These are phyloP conservation scores for Capreolus pygargus DNA, from an alignment of 2,113 vertebrate genomes.

Conservation along the genomic window DNA sequence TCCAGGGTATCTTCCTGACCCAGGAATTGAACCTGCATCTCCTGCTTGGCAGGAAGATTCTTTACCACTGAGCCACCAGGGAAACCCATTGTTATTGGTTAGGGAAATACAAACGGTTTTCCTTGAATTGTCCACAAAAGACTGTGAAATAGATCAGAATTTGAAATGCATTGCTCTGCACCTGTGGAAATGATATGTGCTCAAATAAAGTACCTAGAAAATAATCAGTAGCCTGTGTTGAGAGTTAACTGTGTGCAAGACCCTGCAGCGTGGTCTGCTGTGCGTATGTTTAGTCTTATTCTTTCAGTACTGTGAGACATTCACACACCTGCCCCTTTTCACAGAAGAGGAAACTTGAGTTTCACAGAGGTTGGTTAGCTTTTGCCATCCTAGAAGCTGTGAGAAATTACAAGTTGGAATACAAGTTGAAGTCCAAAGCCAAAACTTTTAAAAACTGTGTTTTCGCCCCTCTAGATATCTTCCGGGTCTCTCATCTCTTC, in stretches of 20 bases:
- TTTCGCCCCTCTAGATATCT: not conserved
- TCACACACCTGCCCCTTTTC: not conserved
- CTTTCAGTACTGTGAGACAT: not conserved
- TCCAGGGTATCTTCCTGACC: not conserved
- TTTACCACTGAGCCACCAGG: not conserved
- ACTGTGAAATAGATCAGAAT: not conserved
- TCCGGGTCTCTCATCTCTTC: not conserved
- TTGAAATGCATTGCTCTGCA: slow-evolving; percentile 13
- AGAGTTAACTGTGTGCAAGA: not conserved
- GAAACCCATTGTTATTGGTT: not conserved
- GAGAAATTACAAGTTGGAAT: not conserved
- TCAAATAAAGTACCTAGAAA: not conserved
- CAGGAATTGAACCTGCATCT: not conserved
- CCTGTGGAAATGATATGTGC: not conserved
- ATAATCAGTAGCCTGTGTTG: not conserved
- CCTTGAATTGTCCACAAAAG: not conserved
- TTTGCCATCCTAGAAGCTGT: not conserved
- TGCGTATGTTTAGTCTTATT: not conserved
- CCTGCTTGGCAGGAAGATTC: not conserved
- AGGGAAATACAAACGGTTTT: slow-evolving; percentile 33
- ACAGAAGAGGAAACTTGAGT: not conserved
- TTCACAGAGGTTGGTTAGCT: not conserved
- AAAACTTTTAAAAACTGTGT: not conserved
- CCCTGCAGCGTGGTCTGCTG: not conserved
- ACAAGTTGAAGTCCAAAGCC: not conserved